Conservation (phyloP, 1,140 invertebrate species). For the Drosophila leontia region DNA sequence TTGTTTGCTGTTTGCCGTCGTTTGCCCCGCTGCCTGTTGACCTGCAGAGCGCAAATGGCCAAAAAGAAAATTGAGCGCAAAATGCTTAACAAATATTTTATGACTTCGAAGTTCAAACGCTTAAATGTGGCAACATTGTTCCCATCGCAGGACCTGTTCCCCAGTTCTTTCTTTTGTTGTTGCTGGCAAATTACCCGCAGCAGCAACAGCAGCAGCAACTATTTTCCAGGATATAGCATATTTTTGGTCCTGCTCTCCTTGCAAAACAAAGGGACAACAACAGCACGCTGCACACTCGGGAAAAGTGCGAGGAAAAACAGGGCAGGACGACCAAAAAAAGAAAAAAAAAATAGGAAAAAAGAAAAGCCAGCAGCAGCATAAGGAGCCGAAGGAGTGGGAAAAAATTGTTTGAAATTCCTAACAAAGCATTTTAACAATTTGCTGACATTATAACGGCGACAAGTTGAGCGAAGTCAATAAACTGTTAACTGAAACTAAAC, state of each 20-base stretch:
- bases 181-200: slow-evolving; percentile 74
- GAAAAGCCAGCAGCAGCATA: slow-evolving; percentile 22
- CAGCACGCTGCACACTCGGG: slow-evolving; percentile 14
- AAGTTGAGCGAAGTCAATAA: slow-evolving; percentile 82
- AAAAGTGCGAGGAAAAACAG: slow-evolving; percentile 19
- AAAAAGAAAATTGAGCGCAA: slow-evolving; percentile 79
- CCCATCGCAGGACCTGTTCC: slow-evolving; percentile 17
- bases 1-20: slow-evolving; percentile 19
- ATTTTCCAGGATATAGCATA: slow-evolving; percentile 53
- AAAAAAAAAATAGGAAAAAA: background rate
- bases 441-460: slow-evolving; percentile 82
- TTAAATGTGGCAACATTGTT: slow-evolving; percentile 73
- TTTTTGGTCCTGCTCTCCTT: slow-evolving; percentile 47
- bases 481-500: slow-evolving; percentile 72
- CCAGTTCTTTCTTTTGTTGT: slow-evolving; percentile 43
- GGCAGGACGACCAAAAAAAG: background rate
- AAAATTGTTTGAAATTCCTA: slow-evolving; percentile 82
- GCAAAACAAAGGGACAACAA: slow-evolving; percentile 36
- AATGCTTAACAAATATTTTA: slow-evolving; percentile 83
- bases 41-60: slow-evolving; percentile 72
- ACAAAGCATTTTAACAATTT: slow-evolving; percentile 84
- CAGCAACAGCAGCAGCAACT: slow-evolving; percentile 48
- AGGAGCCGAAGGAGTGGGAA: slow-evolving; percentile 42
- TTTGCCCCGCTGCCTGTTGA: slow-evolving; percentile 64
- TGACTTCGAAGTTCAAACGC: slow-evolving; percentile 78